A percentile compares a stretch with the other conserved stretches of the same genome.
Evolutionary conservation across 2,113 vertebrate genomes (phyloP).

Genomic region (Lampris incognitus): DNA sequence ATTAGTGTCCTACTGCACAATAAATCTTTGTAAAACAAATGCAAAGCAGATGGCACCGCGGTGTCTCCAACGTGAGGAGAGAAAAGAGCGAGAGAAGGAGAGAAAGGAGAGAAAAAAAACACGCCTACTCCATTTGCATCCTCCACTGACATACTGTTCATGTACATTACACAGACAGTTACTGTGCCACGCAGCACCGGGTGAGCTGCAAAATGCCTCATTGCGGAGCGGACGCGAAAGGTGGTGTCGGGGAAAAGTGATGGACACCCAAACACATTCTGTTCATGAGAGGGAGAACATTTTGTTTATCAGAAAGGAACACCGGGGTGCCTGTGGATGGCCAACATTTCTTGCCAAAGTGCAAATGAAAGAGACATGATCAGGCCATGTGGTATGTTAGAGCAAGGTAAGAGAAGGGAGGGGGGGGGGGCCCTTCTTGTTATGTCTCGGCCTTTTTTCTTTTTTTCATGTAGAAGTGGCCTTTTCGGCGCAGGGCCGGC

Average conservation of each 20-base stretch:
- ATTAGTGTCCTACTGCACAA: slow-evolving; percentile 85
- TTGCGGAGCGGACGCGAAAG: slow-evolving; percentile 70
- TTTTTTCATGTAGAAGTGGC: slow-evolving; percentile 69
- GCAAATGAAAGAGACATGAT: slow-evolving; percentile 52
- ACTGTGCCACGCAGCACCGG: slow-evolving; percentile 44
- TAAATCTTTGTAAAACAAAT: slow-evolving; percentile 87
- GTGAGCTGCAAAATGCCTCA: slow-evolving; percentile 71
- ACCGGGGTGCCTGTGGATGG: slow-evolving; percentile 57
- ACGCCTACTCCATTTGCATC: slow-evolving; percentile 78
- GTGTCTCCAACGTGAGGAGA: slow-evolving; percentile 78
- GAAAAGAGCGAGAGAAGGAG: slow-evolving; percentile 70
- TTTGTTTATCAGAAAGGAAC: slow-evolving; percentile 61
- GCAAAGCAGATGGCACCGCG: slow-evolving; percentile 85
- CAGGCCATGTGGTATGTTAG: slow-evolving; percentile 40
- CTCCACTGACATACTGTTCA: slow-evolving; percentile 77
- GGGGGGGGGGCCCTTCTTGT: slow-evolving; percentile 19
- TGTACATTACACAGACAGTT: slow-evolving; percentile 75
- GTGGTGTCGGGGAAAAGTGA: slow-evolving; percentile 67
- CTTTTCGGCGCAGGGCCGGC: slow-evolving; percentile 66
- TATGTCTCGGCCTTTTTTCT: slow-evolving; percentile 56
- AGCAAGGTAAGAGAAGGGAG: slow-evolving; percentile 60
- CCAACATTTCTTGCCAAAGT: slow-evolving; percentile 43
- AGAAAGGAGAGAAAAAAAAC: slow-evolving; percentile 45
- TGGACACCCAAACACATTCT: slow-evolving; percentile 76
- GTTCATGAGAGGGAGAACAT: slow-evolving; percentile 66